Conservation (phyloP, 2,888 invertebrate species). For the Crocallis elinguaria region DNA sequence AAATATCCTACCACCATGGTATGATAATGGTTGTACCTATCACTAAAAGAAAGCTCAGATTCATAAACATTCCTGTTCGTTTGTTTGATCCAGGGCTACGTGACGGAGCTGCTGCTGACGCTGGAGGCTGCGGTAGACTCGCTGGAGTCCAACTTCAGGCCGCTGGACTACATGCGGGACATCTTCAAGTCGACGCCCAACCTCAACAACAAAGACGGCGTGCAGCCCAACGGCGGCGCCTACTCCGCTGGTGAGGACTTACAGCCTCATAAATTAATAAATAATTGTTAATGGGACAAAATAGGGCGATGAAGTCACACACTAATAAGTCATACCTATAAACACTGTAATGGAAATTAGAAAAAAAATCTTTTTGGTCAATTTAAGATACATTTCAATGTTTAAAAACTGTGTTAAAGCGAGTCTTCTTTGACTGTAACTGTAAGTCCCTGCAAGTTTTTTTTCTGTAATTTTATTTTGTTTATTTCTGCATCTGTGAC, state of each 20-base stretch:
- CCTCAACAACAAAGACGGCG: slow-evolving; percentile 93
- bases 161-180: slow-evolving; percentile 96
- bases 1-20: no score
- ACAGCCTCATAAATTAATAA: background rate
- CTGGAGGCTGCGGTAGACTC: slow-evolving; percentile 98
- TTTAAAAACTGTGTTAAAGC: no score
- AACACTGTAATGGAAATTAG: no score
- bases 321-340: no score
- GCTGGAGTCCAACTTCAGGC: slow-evolving; percentile 95
- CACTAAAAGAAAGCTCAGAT: no score
- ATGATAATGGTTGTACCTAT: no score
- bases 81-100: slow-evolving; percentile 88
- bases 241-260: slow-evolving; percentile 58
- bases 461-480: background rate
- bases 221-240: slow-evolving; percentile 59
- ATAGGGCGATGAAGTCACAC: background rate
- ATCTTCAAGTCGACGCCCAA: slow-evolving; percentile 98
- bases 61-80: background rate
- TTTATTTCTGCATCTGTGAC: background rate
- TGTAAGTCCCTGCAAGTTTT: no score
- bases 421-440: no score
- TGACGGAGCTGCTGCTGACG: slow-evolving; percentile 97
- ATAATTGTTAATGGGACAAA: no score
- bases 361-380: no score
- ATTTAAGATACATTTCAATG: no score